A percentile compares a stretch with the other conserved stretches of the same genome.
Conservation (phyloP, 2,113 vertebrate genomes). For the Vulpes ferrilata region DNA sequence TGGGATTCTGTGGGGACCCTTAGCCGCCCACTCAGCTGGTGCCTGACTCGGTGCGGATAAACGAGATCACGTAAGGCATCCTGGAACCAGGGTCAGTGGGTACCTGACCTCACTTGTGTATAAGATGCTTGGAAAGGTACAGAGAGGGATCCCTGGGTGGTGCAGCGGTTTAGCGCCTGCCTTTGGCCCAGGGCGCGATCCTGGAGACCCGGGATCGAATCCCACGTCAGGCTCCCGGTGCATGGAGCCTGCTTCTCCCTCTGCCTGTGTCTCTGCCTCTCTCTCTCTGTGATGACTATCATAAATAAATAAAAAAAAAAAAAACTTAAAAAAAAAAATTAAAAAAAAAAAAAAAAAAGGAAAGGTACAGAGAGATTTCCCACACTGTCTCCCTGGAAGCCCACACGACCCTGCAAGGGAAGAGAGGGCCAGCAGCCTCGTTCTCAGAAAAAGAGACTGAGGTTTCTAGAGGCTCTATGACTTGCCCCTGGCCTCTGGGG, state of each 20-base stretch:
- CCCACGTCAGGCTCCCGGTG: no score
- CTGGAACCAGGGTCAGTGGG: fast-evolving
- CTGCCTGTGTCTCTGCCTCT: no score
- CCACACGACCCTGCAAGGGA: not conserved
- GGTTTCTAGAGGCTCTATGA: not conserved
- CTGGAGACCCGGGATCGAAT: no score
- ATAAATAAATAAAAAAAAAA: no score
- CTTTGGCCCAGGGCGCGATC: no score
- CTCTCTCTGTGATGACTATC: no score
- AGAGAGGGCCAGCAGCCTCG: not conserved
- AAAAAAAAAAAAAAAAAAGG: no score
- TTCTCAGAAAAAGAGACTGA: not conserved
- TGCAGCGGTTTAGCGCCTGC: no score
- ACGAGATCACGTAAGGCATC: no score
- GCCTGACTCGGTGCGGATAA: fast-evolving
- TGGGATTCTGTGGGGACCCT: not conserved
- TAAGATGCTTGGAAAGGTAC: not conserved
- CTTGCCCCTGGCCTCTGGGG: fast-evolving
- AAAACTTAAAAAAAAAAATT: no score
- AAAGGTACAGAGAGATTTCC: not conserved
- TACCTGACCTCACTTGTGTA: fast-evolving
- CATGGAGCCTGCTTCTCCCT: no score
- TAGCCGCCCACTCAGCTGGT: not conserved
- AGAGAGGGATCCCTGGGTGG: no score
- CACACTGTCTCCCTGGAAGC: not conserved